Base-by-base conservation (phyloP, 1,140 invertebrate species). In the Amyelois transitella region DNA sequence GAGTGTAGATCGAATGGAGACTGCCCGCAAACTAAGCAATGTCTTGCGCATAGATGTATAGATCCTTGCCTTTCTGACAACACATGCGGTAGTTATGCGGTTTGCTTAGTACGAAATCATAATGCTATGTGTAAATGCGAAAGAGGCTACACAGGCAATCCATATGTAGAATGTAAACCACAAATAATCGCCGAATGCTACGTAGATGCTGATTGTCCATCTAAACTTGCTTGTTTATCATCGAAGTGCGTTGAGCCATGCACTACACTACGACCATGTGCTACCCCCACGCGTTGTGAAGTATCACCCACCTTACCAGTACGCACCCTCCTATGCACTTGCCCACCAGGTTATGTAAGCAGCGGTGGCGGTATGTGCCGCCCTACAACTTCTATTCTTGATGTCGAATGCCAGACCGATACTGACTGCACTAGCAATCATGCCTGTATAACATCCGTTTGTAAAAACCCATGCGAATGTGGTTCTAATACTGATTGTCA, bases 1-100 rank as follows among this genome's bases (percentile, higher is more conserved):
- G 96, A 96, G n/a, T 98, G 96, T 86, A 91, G 92, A 66, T 94
- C 94, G 53, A 96, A 97, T 77, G 94, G 94, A 56, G 96, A 98
- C 59, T 98, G 96, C 87, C 95, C 96, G 1, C 88, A 90, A 24
- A 94, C 97, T 66, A 92, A 94, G 73, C 92, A 94, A 62, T 98
- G 96, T 74, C 92, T 94, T 43, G 96, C 96, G 64, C 93, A 92
- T 50, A 94, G 96, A 67, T 98, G 96, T 82, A 91, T 95, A 12
- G 93, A 96, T 77, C 96, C 96, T 1, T 98, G 96, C 70, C 74
- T 95, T 0, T 92, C 93, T 58, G 91, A 92, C 45, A 94, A 94
- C 72, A 91, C 92, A 6, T 98, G 96, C 73, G 92, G 95, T 0
- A 89, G 91, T 0, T 85, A 92, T 48, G 94, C 96, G 0, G 92